phyloP scores from a whole-genome alignment of 1,140 invertebrate species.

The Zaprionus ghesquierei region DNA sequence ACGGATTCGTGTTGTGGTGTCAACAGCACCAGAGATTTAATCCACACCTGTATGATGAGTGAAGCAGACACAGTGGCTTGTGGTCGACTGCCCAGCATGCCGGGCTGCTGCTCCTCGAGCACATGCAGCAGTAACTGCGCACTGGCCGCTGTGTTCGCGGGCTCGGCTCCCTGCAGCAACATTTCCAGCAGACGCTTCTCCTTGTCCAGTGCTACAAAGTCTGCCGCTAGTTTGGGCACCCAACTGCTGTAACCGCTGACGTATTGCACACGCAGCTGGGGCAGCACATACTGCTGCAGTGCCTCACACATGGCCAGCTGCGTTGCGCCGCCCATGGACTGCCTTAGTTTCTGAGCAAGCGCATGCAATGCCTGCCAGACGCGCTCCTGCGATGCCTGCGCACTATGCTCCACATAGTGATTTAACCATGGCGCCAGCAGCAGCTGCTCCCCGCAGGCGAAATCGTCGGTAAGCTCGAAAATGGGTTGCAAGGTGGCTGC shows the following conservation, averaged over 20 bases:
- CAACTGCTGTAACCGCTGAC: constrained; percentile 52
- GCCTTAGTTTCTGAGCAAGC: constrained; percentile 37
- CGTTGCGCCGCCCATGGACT: not conserved
- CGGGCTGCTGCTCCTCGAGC: constrained; percentile 7
- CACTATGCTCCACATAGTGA: constrained; percentile 66
- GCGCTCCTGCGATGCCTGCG: constrained; percentile 70
- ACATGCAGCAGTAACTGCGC: constrained; percentile 64
- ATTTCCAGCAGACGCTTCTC: constrained; percentile 27
- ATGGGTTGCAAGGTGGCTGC: constrained; percentile 50
- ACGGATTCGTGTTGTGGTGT: constrained; percentile 63
- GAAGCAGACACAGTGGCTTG: not conserved
- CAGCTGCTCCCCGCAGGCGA: constrained; percentile 65
- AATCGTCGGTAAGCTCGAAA: constrained; percentile 65
- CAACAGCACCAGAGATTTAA: constrained; percentile 69
- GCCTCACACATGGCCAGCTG: constrained; percentile 35
- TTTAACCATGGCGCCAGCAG: constrained; percentile 70
- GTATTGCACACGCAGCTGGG: constrained; percentile 65
- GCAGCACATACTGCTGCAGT: constrained; percentile 67
- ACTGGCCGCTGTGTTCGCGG: constrained; percentile 54
- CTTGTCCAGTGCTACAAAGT: constrained; percentile 54
- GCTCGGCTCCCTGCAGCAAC: constrained; percentile 52
- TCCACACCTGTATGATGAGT: constrained; percentile 68
- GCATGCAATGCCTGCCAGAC: constrained; percentile 65
- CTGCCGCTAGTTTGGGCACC: constrained; percentile 68
- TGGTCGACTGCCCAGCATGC: not conserved